Conservation (phyloP, 2,113 vertebrate species). For the Sturnira hondurensis region DNA sequence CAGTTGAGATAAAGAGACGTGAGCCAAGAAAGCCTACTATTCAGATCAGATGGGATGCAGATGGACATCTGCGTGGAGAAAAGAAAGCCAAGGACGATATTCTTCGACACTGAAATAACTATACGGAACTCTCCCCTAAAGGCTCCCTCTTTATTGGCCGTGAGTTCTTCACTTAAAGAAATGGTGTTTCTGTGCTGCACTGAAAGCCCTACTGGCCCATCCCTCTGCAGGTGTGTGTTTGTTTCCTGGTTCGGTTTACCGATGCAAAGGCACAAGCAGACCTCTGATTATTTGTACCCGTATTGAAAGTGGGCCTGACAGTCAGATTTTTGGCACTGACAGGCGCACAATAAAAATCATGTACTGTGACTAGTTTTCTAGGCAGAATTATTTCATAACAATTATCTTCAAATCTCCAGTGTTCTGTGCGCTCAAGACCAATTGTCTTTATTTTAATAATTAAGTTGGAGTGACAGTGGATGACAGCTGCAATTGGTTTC, state of each 20-base stretch:
- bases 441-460: constrained; percentile 72
- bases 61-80: constrained; percentile 23
- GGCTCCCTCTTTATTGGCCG: fast-evolving
- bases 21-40: constrained; percentile 53
- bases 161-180: neutral
- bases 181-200: neutral
- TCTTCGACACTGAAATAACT: neutral
- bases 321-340: neutral
- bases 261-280: neutral
- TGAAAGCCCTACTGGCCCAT: fast-evolving
- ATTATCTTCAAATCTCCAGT: constrained; percentile 66
- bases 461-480: constrained; percentile 70
- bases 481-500: constrained; percentile 75
- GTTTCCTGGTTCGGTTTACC: neutral
- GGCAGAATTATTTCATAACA: constrained; percentile 70
- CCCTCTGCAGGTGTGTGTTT: neutral
- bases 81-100: neutral
- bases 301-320: constrained; percentile 14
- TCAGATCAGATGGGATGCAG: constrained; percentile 53
- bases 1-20: constrained; percentile 51
- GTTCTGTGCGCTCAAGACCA: constrained; percentile 63
- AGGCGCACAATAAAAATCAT: constrained; percentile 50
- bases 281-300: neutral
- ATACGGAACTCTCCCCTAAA: neutral
- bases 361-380: constrained; percentile 46